Evolutionary conservation across 2,888 invertebrate species (phyloP), one percentile per base, ranked within the genome.

Genomic region (Scrobipalpa atriplicella): DNA sequence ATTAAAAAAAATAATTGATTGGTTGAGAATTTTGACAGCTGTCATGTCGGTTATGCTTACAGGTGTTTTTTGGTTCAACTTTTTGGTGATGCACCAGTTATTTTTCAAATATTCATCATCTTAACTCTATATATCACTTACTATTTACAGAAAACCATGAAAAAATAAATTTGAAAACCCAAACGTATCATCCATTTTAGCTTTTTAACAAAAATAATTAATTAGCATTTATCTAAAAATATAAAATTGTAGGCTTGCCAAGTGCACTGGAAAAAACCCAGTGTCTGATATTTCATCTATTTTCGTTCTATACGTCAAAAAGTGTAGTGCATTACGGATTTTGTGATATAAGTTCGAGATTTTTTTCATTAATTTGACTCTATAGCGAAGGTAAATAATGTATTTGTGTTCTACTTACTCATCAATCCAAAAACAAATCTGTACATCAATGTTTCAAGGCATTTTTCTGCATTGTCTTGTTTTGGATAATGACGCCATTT

Each of bases 401-500:
- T 66, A 62, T 61, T 64, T 64, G 38, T 21, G 38, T 54, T 66
- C 71, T 64, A 56, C 54, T 65, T 18, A n/a, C 68, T 58, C 66
- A 69, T 67, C 68, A 38, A 13, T 52, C 58, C 10, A 51, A 51
- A 38, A 19, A 38, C 64, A 18, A 64, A 39, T 11, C 52, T 38
- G 1, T 29, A 63, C 60, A 67, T 39, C 64, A 64, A 67, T 67
- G 66, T 56, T 56, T 62, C 69, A 67, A 69, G 19, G 67, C 62
- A 69, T 75, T 73, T 79, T 78, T 79, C 76, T 76, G 75, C 80
- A 80, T 81, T 80, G 79, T 82, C 86, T 89, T 90, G 87, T 90
- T 87, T 87, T 82, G 83, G 82, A 82, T 83, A 80, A 85, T 90
- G 92, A 92, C 92, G 92, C 92, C 92, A 92, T 92, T 90, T 92